Conservation (phyloP, 2,888 invertebrate genomes). For the Agrotis segetum region DNA sequence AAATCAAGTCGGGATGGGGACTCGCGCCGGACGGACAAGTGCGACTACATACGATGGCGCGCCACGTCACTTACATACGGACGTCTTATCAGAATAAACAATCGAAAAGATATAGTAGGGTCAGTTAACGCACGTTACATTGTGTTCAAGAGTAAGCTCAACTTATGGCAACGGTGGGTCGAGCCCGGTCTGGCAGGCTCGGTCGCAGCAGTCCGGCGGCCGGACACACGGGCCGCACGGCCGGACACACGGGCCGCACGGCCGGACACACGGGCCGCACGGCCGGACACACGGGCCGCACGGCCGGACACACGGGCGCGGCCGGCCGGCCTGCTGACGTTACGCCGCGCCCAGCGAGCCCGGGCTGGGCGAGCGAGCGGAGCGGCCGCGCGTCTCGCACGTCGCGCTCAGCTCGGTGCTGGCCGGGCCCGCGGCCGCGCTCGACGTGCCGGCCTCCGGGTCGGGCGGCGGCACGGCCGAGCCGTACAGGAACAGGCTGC, state of each 20-base stretch:
- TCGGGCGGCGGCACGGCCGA: constrained; percentile 79
- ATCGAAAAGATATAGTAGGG: constrained; percentile 48
- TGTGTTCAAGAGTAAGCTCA: constrained; percentile 50
- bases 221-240: neutral
- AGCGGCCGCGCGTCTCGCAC: constrained; percentile 30
- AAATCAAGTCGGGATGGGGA: constrained; percentile 57
- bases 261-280: too few relatives aligned
- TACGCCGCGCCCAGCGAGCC: constrained; percentile 50
- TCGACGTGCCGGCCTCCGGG: constrained; percentile 74
- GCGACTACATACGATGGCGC: constrained; percentile 49
- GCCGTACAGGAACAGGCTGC: constrained; percentile 86
- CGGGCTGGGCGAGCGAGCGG: constrained; percentile 30
- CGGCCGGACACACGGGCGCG: too few relatives aligned
- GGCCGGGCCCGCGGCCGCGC: constrained; percentile 15
- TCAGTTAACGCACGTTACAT: constrained; percentile 47
- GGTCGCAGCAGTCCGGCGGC: constrained; percentile 33
- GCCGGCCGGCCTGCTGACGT: constrained; percentile 40
- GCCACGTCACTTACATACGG: constrained; percentile 36
- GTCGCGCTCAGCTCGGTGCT: constrained; percentile 31
- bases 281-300: too few relatives aligned
- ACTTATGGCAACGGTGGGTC: constrained; percentile 38
- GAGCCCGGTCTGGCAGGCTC: constrained; percentile 19
- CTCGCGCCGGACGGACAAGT: constrained; percentile 57
- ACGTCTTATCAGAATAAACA: constrained; percentile 37
- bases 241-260: too few relatives aligned